Evolutionary conservation across 1,140 invertebrate species (phyloP), one percentile per base, ranked within the genome.

Genomic region (Drosophila gunungcola): DNA sequence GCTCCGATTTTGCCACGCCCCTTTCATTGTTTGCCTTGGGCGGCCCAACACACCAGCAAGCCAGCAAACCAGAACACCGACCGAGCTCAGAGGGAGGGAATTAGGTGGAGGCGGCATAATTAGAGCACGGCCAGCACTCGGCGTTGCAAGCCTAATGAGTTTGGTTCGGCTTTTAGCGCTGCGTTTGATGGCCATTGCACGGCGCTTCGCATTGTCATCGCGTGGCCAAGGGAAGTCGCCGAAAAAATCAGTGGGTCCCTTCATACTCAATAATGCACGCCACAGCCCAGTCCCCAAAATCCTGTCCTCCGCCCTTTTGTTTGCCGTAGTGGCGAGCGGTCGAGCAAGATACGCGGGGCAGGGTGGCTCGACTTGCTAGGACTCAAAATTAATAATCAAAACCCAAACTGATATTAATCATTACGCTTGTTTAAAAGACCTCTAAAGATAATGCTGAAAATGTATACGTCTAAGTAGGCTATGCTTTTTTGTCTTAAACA

Each of bases 91-190:
- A 13, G 12, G 46, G 16, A 3, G 36, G 29, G 61, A 60, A 65
- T 68, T 65, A 68, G 64, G 61, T 21, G 36, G 49, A 29, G 60
- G 63, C 55, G 41, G 49, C 57, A 77, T 86, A 86, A 86, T 88
- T 86, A 83, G 83, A 83, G 63, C 64, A 53, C 60, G 51, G 58
- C 61, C 74, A 77, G 48, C 62, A 36, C 25, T 41, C 38, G 67
- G 67, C 64, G 53, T 61, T 77, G 83, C 83, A 83, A 76, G 79
- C 67, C 79, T 86, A 86, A 86, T 88, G 84, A 86, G 75, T 79
- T 58, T 42, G 63, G 83, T 49, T 65, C 58, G 55, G 63, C 74
- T 79, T 88, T 85, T 54, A 65, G 51, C 60, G 52, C 70, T 88
- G 76, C 72, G 74, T 77, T 83, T 88, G 83, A 88, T 82, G 65